Base-by-base conservation (phyloP, 1,140 invertebrate genomes). In the Drosophila athabasca region DNA sequence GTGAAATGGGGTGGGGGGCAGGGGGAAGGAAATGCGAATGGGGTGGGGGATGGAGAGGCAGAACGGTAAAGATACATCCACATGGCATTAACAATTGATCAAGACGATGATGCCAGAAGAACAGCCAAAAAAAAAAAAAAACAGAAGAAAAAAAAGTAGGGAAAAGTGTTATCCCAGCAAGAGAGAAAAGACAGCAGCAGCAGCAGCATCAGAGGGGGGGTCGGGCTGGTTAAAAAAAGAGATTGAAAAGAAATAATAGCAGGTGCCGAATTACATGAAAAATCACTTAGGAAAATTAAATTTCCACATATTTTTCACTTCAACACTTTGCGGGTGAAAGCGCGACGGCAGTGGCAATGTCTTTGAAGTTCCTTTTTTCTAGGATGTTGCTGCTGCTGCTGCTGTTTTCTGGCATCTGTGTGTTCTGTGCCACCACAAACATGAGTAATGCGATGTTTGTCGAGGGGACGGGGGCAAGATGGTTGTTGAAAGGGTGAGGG, bases 251-350 rank as follows among this genome's bases (percentile, higher is more conserved):
- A 85, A 88, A 88, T 89, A 88, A 88, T 83, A 82, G 79, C 83
- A 88, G 83, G 83, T 88, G 83, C 83, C 83, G 84, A 88, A 88
- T 89, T 88, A 88, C 83, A 88, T 88, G 83, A 88, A 88, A 88
- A 88, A 88, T 88, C 83, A 88, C 83, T 88, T 89, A 88, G 79
- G 79, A 83, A 88, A 88, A 88, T 88, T 88, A 88, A 88, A 88
- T 88, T 88, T 88, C 35, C 83, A 88, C 84, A 88, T 88, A 88
- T 88, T 88, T 88, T 87, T 87, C 76, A 85, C 79, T 88, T 88
- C 82, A 87, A 82, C 77, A 49, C 76, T 39, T 39, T 39, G 35
- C 35, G 35, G 11, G 31, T 13, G 35, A 11, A 39, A 13, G 35
- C 35, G 35, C 31, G 57, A 58, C 54, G 43, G 62, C 52, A 55